Base-by-base conservation (phyloP, 1,140 invertebrate genomes). In the Drosophila bocqueti region DNA sequence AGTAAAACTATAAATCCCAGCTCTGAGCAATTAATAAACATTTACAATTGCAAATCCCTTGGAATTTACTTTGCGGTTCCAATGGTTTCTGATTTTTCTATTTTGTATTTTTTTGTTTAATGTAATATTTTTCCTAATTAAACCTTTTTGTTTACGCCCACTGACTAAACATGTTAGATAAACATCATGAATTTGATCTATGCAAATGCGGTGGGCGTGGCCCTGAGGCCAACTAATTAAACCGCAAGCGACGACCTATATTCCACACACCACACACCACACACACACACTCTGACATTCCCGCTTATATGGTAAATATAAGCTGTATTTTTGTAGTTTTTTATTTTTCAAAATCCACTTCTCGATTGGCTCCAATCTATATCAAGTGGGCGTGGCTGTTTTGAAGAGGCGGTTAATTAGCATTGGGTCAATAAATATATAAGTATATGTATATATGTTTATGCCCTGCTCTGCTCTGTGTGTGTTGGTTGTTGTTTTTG, bases 331-430 rank as follows among this genome's bases (percentile, higher is more conserved):
- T 46, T 47, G 7, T 38, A 18, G 36, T 38, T 59, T 49, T 52
- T 18, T 34, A 31, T 16, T 49, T 38, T 42, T 11, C 8, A 10
- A 71, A 67, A 54, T 46, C 4, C 34, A 21, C 40, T 21, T 55
- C 34, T 55, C 26, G 31, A 71, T 68, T 68, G 49, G 63, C 3
- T 68, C 31, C 49, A 68, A 71, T 71, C 34, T n/a, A 71, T 71
- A 47, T 40, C 29, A 63, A 71, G 79, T 61, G 76, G 82, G 82
- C 73, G 76, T 83, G 52, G 63, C 63, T 46, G 18, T 57, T 45
- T 63, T 50, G 64, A 81, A 71, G 57, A 45, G 76, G 80, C 79
- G 68, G 58, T 81, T 87, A 87, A 87, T 87, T 87, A 87, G 76
- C 83, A 50, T 38, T 61, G 55, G 50, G 57, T 76, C 24, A 52